These are phyloP conservation scores for Eucidaris tribuloides DNA, from an alignment of 35 echinoderm and acorn worm species.

Conservation along the genomic window DNA sequence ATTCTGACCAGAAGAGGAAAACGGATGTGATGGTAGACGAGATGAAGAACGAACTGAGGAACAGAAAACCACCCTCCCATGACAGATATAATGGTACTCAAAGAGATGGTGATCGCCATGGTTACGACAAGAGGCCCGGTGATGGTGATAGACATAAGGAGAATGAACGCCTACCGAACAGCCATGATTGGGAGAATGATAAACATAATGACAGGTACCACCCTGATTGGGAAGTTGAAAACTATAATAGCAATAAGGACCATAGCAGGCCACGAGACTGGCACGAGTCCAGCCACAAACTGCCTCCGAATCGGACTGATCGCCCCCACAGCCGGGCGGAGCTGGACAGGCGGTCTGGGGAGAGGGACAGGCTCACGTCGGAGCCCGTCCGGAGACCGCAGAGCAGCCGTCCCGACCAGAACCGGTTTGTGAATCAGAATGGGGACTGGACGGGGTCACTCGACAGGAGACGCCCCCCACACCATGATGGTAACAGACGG, in stretches of 20 bases:
- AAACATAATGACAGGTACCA: constrained; percentile 1
- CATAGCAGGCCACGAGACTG: neutral
- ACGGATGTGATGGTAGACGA: constrained; percentile 8
- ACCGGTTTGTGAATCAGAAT: neutral
- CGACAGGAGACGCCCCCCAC: neutral
- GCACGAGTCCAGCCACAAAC: neutral
- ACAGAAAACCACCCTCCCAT: neutral
- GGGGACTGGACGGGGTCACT: constrained; percentile 10
- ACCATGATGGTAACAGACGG: neutral
- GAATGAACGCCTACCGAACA: constrained; percentile 5
- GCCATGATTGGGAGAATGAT: neutral
- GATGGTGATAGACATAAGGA: too few relatives aligned
- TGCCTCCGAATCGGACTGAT: neutral
- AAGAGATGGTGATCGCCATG: too few relatives aligned
- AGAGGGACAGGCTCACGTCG: neutral
- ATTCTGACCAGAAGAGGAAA: constrained; percentile 28
- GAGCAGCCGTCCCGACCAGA: constrained; percentile 12
- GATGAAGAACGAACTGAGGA: constrained; percentile 28
- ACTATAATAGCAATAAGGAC: constrained; percentile 22
- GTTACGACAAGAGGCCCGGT: neutral
- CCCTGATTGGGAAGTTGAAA: constrained; percentile 23
- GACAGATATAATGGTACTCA: too few relatives aligned
- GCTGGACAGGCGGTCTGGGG: constrained; percentile 3
- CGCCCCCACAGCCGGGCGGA: constrained; percentile 18
- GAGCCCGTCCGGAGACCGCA: neutral